Conservation (phyloP, 2,888 invertebrate genomes). For the Acholoe squamosa region DNA sequence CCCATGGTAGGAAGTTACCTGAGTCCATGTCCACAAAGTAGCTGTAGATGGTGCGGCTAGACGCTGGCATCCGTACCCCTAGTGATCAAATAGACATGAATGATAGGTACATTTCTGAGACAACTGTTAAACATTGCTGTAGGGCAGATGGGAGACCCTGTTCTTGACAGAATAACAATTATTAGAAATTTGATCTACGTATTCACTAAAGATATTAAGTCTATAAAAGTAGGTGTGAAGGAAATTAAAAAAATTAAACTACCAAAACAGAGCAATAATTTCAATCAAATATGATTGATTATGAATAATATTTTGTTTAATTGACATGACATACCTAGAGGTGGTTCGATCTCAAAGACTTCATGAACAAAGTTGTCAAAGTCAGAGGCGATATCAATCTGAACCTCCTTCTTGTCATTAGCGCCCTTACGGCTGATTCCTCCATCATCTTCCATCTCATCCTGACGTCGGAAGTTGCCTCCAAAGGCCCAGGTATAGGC, state of each 20-base stretch:
- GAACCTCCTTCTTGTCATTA: conserved; percentile 69
- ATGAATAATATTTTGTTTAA: too few relatives aligned
- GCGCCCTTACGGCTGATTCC: conserved; percentile 70
- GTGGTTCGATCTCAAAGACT: conserved; percentile 82
- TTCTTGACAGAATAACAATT: too few relatives aligned
- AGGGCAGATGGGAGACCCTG: too few relatives aligned
- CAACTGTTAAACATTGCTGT: too few relatives aligned
- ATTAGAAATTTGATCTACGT: too few relatives aligned
- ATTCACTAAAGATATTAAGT: too few relatives aligned
- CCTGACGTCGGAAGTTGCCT: conserved; percentile 79
- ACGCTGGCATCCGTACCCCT: conserved; percentile 82
- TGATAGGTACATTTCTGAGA: too few relatives aligned
- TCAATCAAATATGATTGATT: too few relatives aligned
- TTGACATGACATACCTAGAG: conserved; percentile 76
- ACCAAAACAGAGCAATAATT: too few relatives aligned
- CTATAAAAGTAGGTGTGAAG: too few relatives aligned
- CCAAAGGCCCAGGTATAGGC: conserved; percentile 83
- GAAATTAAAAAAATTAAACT: too few relatives aligned
- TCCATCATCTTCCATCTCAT: conserved; percentile 80
- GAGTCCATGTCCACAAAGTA: conserved; percentile 83
- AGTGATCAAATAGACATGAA: background rate
- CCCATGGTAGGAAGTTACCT: conserved; percentile 82
- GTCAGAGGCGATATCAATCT: conserved; percentile 81
- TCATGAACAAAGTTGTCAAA: conserved; percentile 83
- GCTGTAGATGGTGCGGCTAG: conserved; percentile 81